Base-by-base conservation (phyloP, 2,888 invertebrate genomes). In the Dryomyza anilis region DNA sequence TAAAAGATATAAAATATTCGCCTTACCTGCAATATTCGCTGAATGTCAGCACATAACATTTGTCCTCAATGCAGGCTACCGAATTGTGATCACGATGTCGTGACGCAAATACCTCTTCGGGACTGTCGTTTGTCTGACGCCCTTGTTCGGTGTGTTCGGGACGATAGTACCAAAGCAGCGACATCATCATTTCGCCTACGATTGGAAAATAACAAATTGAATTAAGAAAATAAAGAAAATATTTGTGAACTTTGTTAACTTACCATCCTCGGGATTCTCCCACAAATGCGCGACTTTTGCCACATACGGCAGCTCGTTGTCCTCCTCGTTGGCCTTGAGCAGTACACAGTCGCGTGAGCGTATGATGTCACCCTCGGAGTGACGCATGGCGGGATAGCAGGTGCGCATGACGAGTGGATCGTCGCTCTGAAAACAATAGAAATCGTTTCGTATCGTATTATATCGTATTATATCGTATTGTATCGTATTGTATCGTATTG, bases 51-150 rank as follows among this genome's bases (percentile, higher is more conserved):
- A 98, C 97, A 84, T 94, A 96, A 85, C 97, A 97, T 84, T 95
- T 95, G 85, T 98, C 98, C 83, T 98, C 98, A 77, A 98, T 97
- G 83, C 96, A 97, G 65, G 97, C 97, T 65, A 97, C 97, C 76
- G 95, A 95, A 85, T 96, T 95, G 71, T 93, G 93, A 85, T 98
- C 98, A 68, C 94, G 89, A 84, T 98, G 98, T 66, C 95, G 89
- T 23, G 96, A 97, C 50, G 98, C 97, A 84, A 96, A 98, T 66
- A 98, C 92, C 84, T 98, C 98, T 80, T 95, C 95, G 12, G 90
- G 89, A 78, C 92, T 91, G 82, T 96, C 94, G 57, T 87, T 87
- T 16, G 89, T 87, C 76, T 89, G 88, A 30, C 94, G 88, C 25
- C 96, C 96, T 77, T 90, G 91, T 78, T 96, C 96, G 16, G 96